Evolutionary conservation across 1,140 invertebrate genomes (phyloP).

Genomic region (Octopus sinensis): DNA sequence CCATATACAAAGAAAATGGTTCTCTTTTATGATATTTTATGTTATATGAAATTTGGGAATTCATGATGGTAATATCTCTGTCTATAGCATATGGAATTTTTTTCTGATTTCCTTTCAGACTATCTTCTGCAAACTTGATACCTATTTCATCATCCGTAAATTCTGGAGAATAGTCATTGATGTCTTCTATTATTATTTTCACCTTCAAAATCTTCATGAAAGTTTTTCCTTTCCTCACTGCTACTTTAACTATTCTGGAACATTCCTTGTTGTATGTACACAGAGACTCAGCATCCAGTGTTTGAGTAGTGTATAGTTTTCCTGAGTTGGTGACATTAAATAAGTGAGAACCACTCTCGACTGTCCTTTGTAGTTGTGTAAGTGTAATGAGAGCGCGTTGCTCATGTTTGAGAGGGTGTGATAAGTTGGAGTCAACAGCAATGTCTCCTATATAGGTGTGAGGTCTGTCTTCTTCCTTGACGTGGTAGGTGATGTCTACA

Average conservation of each 20-base stretch:
- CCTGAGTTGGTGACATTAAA: slow-evolving; percentile 86
- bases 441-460: slow-evolving; percentile 37
- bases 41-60: slow-evolving; percentile 69
- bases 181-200: slow-evolving; percentile 67
- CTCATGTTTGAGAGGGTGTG: too few relatives aligned
- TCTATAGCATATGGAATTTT: slow-evolving; percentile 64
- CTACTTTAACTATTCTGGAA: slow-evolving; percentile 33
- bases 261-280: slow-evolving; percentile 41
- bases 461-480: slow-evolving; percentile 27
- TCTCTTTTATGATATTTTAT: slow-evolving; percentile 69
- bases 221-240: slow-evolving; percentile 27
- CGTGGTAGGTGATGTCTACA: slow-evolving; percentile 28
- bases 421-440: slow-evolving; percentile 30
- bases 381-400: not conserved
- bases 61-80: slow-evolving; percentile 67
- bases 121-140: slow-evolving; percentile 32
- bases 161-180: slow-evolving; percentile 72
- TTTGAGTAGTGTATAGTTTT: slow-evolving; percentile 64
- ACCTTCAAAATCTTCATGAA: slow-evolving; percentile 20
- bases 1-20: slow-evolving; percentile 56
- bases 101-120: slow-evolving; percentile 23
- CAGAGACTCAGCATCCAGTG: slow-evolving; percentile 33
- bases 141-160: slow-evolving; percentile 64
- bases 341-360: slow-evolving; percentile 14
- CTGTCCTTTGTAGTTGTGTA: too few relatives aligned